Evolutionary conservation across 1,140 invertebrate genomes (phyloP).

Genomic region (Yoshiicerus persimilis): DNA sequence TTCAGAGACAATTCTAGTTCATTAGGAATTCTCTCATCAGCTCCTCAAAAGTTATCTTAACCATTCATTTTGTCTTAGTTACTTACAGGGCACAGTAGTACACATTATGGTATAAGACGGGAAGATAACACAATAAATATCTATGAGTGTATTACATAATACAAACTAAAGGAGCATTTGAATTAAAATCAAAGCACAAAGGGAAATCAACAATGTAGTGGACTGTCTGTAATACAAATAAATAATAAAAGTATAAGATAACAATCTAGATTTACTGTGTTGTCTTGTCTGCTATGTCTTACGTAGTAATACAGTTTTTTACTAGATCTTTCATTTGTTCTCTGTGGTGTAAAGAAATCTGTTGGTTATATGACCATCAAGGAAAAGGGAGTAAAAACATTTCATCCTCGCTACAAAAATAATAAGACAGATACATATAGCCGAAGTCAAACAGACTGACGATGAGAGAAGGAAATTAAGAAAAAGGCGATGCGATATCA

Average conservation of each 20-base stretch:
- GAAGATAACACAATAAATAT: not conserved
- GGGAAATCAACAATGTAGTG: not conserved
- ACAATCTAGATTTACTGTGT: not conserved
- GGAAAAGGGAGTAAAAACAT: not conserved
- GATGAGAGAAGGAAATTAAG: not conserved
- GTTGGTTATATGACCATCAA: not conserved
- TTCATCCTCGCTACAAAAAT: not conserved
- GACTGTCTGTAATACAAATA: constrained; percentile 1
- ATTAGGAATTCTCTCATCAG: not conserved
- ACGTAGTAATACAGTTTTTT: not conserved
- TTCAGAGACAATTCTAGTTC: constrained; percentile 1
- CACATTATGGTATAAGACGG: not conserved
- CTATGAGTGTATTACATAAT: not conserved
- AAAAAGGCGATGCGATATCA: not conserved
- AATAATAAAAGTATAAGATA: constrained; percentile 3
- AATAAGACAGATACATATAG: not conserved
- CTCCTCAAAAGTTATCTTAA: not conserved
- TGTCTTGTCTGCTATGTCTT: not conserved
- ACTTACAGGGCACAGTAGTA: not conserved
- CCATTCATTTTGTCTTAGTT: not conserved
- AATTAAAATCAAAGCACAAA: constrained; percentile 6
- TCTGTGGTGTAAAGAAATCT: not conserved
- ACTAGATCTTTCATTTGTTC: not conserved
- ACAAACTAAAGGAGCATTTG: not conserved
- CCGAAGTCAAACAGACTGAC: not conserved